A percentile compares a stretch with the other conserved stretches of the same genome.
Conservation (phyloP, 2,888 invertebrate species). For the Paralinhomoeus sp. region DNA sequence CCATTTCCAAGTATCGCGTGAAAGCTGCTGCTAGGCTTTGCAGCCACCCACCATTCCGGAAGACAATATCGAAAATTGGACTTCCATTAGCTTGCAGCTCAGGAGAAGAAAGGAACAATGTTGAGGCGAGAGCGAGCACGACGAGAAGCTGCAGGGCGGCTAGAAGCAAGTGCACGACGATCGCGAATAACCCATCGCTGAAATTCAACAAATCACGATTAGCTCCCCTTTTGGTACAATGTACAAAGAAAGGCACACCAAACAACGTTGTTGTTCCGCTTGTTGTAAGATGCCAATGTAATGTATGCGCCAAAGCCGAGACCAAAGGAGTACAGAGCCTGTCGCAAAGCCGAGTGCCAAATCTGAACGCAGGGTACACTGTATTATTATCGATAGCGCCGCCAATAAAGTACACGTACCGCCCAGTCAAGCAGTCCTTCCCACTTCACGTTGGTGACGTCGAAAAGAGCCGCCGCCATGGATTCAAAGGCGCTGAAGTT, state of each 20-base stretch:
- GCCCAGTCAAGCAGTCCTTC: conserved; percentile 14
- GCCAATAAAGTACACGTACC: too few species aligned
- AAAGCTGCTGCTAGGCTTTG: too few species aligned
- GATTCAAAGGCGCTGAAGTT: conserved; percentile 7
- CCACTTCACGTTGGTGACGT: conserved; percentile 16
- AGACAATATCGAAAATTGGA: too few species aligned
- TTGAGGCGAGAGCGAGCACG: conserved; percentile 13
- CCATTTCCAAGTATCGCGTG: too few species aligned
- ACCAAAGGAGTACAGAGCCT: conserved; percentile 20
- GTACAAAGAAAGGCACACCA: conserved; percentile 5
- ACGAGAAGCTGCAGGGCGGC: conserved; percentile 8
- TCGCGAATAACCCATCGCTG: conserved; percentile 16
- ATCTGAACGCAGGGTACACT: conserved; percentile 8
- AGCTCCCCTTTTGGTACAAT: neutral
- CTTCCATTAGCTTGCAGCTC: too few species aligned
- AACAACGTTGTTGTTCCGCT: conserved; percentile 22
- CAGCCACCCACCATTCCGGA: too few species aligned
- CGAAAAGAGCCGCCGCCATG: conserved; percentile 10
- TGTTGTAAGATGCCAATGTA: conserved; percentile 23
- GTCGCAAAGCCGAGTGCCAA: conserved; percentile 20
- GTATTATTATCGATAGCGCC: too few species aligned
- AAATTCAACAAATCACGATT: conserved; percentile 3
- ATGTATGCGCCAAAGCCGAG: conserved; percentile 24
- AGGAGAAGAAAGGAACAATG: too few species aligned
- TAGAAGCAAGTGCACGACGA: conserved; percentile 12